phyloP scores from a whole-genome alignment of 1,140 invertebrate species.

The Drosophila pruinosa region DNA sequence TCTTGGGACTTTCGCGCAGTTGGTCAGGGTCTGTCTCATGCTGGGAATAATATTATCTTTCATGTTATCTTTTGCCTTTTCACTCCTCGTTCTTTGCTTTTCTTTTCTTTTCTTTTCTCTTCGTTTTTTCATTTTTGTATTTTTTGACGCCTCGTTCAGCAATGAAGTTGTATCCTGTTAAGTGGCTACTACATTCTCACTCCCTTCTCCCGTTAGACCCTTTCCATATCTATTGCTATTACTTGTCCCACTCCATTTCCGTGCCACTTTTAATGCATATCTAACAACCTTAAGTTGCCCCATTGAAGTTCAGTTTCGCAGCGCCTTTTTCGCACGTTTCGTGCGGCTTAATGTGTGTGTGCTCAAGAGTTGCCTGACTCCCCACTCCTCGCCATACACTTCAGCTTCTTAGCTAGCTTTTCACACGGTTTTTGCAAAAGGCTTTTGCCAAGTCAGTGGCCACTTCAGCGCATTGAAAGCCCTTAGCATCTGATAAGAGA shows the following conservation, averaged over 20 bases:
- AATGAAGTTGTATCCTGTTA: constrained; percentile 78
- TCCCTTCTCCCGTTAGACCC: background rate
- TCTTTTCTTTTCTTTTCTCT: constrained; percentile 1
- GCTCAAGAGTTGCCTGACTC: constrained; percentile 35
- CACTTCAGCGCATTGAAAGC: constrained; percentile 41
- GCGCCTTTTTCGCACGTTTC: constrained; percentile 39
- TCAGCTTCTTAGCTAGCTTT: constrained; percentile 17
- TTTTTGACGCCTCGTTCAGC: constrained; percentile 60
- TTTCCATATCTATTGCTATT: background rate
- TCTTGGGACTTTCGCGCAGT: background rate
- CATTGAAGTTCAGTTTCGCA: constrained; percentile 43
- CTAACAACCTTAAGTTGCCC: constrained; percentile 64
- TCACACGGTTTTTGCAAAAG: constrained; percentile 27
- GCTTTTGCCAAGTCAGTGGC: constrained; percentile 10
- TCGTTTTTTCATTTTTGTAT: background rate
- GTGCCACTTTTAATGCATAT: constrained; percentile 71
- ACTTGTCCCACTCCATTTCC: constrained; percentile 29
- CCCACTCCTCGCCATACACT: background rate
- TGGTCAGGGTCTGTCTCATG: background rate
- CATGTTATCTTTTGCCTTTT: constrained; percentile 78
- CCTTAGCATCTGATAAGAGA: constrained; percentile 36
- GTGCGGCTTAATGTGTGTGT: constrained; percentile 46
- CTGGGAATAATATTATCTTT: constrained; percentile 74
- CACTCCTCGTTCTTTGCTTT: constrained; percentile 49
- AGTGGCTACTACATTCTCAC: constrained; percentile 45